Evolutionary conservation across 2,888 invertebrate genomes (phyloP).

Genomic region (Papilio protenor): DNA sequence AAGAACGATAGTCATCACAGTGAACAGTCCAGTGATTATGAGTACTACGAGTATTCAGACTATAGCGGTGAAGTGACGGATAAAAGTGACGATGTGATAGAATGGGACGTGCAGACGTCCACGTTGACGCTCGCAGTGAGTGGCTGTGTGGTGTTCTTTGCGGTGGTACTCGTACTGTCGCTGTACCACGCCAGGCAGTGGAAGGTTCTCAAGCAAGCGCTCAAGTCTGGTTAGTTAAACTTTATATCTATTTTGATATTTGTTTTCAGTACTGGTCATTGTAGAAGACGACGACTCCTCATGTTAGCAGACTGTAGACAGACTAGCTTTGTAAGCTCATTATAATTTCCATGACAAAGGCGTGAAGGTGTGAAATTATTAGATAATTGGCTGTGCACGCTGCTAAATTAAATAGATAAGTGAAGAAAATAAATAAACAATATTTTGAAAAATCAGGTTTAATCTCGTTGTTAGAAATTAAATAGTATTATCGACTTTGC

Average conservation of each 20-base stretch:
- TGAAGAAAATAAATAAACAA: not conserved
- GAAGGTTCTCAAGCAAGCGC: slow-evolving; percentile 90
- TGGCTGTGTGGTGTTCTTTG: slow-evolving; percentile 91
- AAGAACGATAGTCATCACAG: slow-evolving; percentile 64
- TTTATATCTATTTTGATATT: not conserved
- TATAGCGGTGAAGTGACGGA: slow-evolving; percentile 76
- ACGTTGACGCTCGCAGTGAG: slow-evolving; percentile 89
- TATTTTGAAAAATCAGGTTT: not conserved
- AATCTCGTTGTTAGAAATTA: too few species aligned
- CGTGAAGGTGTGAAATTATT: not conserved
- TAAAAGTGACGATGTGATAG: slow-evolving; percentile 66
- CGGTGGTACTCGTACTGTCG: slow-evolving; percentile 90
- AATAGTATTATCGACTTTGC: too few species aligned
- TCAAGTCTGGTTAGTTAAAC: slow-evolving; percentile 87
- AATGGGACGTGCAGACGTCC: slow-evolving; percentile 90
- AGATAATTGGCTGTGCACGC: not conserved
- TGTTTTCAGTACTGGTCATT: not conserved
- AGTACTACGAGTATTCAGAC: slow-evolving; percentile 71
- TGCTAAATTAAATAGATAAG: not conserved
- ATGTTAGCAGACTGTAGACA: not conserved
- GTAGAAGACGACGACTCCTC: not conserved
- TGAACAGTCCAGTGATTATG: slow-evolving; percentile 68
- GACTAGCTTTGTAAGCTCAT: not conserved
- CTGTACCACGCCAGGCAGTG: slow-evolving; percentile 91
- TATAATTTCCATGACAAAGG: not conserved